These are phyloP conservation scores for Zootermopsis nevadensis DNA, from an alignment of 2,888 invertebrate species.

Conservation along the genomic window DNA sequence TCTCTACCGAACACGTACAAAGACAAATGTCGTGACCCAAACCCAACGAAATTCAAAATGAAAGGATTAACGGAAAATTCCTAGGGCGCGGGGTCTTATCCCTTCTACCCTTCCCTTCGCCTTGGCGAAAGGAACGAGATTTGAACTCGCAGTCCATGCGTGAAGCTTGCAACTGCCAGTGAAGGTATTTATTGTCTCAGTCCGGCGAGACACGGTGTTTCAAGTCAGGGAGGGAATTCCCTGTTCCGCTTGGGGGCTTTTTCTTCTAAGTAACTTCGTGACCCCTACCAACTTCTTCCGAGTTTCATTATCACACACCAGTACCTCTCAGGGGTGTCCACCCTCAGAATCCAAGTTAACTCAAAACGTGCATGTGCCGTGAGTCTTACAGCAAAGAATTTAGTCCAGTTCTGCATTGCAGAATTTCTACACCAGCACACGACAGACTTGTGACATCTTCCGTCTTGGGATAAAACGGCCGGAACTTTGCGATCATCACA, in stretches of 20 bases:
- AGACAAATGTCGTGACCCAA: background rate
- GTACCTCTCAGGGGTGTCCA: background rate
- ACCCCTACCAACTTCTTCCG: background rate
- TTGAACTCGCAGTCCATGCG: background rate
- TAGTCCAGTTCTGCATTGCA: too few species aligned
- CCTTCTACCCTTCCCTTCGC: background rate
- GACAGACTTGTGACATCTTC: too few species aligned
- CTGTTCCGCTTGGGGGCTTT: background rate
- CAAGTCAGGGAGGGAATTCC: background rate
- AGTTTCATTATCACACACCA: background rate
- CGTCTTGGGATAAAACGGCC: too few species aligned
- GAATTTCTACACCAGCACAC: too few species aligned
- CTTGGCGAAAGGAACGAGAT: background rate
- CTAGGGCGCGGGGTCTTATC: background rate
- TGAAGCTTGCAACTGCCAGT: background rate
- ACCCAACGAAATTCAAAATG: background rate
- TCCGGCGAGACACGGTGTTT: background rate
- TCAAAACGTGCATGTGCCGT: too few species aligned
- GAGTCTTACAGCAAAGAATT: too few species aligned
- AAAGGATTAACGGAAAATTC: background rate
- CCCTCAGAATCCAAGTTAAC: background rate
- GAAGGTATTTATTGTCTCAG: background rate
- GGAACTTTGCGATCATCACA: too few species aligned
- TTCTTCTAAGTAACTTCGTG: background rate
- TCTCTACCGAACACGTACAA: background rate